Conservation (phyloP, 2,113 vertebrate species). For the Boulengerochromis microlepis region DNA sequence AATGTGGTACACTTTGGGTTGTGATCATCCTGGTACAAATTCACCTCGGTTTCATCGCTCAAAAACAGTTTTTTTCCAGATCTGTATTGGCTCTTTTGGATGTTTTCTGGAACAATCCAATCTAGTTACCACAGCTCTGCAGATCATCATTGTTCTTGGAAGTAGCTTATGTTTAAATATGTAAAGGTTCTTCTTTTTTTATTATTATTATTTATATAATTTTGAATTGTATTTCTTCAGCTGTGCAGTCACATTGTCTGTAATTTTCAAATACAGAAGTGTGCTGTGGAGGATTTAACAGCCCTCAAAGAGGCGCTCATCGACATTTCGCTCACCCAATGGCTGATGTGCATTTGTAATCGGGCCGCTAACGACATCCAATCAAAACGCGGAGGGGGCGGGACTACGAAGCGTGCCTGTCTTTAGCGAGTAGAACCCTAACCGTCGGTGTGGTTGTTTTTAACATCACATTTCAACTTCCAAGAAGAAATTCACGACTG, state of each 20-base stretch:
- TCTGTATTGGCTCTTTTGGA: not conserved
- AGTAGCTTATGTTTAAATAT: not conserved
- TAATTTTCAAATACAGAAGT: not conserved
- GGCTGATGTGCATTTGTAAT: not conserved
- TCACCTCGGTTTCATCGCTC: not conserved
- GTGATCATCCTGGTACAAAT: not conserved
- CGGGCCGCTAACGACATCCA: not conserved
- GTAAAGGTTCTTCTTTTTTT: not conserved
- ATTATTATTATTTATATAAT: not conserved
- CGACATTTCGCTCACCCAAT: slow-evolving; percentile 29
- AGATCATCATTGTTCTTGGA: not conserved
- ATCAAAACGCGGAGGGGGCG: not conserved
- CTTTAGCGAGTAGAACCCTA: not conserved
- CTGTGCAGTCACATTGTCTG: not conserved
- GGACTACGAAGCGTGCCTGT: not conserved
- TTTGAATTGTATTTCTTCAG: not conserved
- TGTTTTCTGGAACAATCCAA: not conserved
- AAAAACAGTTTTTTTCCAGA: not conserved
- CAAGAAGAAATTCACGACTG: not conserved
- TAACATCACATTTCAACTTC: not conserved
- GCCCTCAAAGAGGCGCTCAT: not conserved
- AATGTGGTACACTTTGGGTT: not conserved
- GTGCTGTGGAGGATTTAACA: not conserved
- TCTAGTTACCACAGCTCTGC: not conserved
- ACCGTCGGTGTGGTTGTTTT: not conserved